A percentile compares a stretch with the other conserved stretches of the same genome.
phyloP scores from a whole-genome alignment of 2,888 invertebrate genomes.

The Allolobophora icterica region DNA sequence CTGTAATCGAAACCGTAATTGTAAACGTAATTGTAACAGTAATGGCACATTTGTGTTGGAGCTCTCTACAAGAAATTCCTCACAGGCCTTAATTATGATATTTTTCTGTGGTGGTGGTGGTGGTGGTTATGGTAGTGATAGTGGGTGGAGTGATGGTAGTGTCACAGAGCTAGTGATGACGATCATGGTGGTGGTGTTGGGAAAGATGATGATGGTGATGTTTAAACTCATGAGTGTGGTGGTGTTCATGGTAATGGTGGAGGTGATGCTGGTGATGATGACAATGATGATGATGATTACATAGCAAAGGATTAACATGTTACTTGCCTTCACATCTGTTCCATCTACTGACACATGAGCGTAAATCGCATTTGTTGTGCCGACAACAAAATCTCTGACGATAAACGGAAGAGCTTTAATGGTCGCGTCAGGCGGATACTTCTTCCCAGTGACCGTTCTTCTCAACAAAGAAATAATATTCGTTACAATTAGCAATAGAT shows the following conservation, averaged over 20 bases:
- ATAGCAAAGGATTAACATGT: neutral
- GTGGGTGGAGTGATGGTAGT: neutral
- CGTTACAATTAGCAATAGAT: neutral
- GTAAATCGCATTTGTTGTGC: constrained; percentile 61
- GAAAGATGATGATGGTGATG: no score
- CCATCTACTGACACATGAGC: constrained; percentile 62
- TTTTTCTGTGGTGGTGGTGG: no score
- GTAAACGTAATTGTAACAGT: no score
- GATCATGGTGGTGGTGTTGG: no score
- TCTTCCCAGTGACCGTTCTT: constrained; percentile 44
- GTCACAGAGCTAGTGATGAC: no score
- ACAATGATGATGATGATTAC: neutral
- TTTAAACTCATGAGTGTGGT: no score
- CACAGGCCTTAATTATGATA: no score
- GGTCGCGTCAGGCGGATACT: constrained; percentile 63
- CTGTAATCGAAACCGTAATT: no score
- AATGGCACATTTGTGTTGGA: no score
- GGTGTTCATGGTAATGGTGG: no score
- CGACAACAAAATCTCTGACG: constrained; percentile 63
- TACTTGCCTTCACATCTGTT: constrained; percentile 58
- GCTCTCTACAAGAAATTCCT: no score
- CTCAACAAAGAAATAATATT: neutral
- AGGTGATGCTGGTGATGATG: no score
- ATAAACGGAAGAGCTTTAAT: constrained; percentile 60
- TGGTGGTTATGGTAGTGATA: neutral